Evolutionary conservation across 2,888 invertebrate species (phyloP).

Genomic region (Melanophora roralis): DNA sequence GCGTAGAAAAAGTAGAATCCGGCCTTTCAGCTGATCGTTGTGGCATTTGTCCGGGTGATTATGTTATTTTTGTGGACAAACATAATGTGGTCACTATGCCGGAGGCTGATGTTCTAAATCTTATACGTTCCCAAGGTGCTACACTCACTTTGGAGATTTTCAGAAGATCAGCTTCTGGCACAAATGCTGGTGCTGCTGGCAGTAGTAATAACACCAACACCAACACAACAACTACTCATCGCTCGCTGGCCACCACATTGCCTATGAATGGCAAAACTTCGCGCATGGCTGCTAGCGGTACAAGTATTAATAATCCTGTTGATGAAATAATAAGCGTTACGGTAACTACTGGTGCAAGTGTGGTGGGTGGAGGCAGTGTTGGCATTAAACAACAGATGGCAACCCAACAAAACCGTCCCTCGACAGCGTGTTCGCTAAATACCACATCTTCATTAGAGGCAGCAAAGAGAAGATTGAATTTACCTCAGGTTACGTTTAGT

Average conservation of each 20-base stretch:
- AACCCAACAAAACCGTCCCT: slow-evolving; percentile 77
- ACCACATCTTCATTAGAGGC: slow-evolving; percentile 81
- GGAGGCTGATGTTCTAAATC: slow-evolving; percentile 83
- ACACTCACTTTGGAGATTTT: slow-evolving; percentile 85
- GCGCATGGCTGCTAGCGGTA: slow-evolving; percentile 65
- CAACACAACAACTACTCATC: slow-evolving; percentile 47
- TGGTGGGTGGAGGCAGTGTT: no score
- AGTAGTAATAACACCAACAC: slow-evolving; percentile 49
- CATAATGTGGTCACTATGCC: slow-evolving; percentile 91
- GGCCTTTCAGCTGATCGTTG: slow-evolving; percentile 90
- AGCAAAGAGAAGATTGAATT: slow-evolving; percentile 81
- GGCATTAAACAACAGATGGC: slow-evolving; percentile 52
- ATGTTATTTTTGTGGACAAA: slow-evolving; percentile 91
- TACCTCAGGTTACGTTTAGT: slow-evolving; percentile 91
- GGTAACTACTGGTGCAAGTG: slow-evolving; percentile 33
- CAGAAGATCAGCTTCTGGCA: slow-evolving; percentile 75
- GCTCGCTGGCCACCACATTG: slow-evolving; percentile 60
- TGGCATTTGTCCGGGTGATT: slow-evolving; percentile 89
- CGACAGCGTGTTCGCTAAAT: slow-evolving; percentile 82
- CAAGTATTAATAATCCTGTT: slow-evolving; percentile 62
- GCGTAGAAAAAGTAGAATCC: slow-evolving; percentile 89
- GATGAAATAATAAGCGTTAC: slow-evolving; percentile 66
- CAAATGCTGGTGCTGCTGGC: slow-evolving; percentile 54
- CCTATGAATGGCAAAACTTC: slow-evolving; percentile 68
- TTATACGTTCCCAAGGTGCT: slow-evolving; percentile 84